Base-by-base conservation (phyloP, 1,140 invertebrate species). In the Drosophila seguyi region DNA sequence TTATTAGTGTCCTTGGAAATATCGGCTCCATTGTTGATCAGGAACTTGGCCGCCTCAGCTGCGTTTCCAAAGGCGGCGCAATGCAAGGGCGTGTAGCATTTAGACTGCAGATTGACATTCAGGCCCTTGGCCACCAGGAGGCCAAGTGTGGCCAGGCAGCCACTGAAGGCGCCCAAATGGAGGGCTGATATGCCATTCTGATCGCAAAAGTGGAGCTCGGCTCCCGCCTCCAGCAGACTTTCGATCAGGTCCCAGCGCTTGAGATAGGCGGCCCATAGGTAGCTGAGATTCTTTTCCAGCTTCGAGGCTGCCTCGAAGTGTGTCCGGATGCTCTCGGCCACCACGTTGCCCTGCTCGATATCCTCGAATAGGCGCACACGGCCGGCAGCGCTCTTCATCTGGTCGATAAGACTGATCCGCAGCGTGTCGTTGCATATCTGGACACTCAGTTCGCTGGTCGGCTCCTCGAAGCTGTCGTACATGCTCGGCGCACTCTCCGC, bases 61-160 rank as follows among this genome's bases (percentile, higher is more conserved):
- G 96, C 95, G 87, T 97, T 96, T 1, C 96, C 96, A 85, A 97
- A 96, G 29, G 96, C 96, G 6, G 96, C 96, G 83, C 96, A 97
- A 92, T 97, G 96, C 63, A 97, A 94, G 1, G 96, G 96, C 1
- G 95, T 95, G 81, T 95, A 96, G 72, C 94, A 95, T 92, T 95
- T 95, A 61, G 94, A 94, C 71, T 94, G 94, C 25, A 94, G 93
- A 93, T 96, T 95, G 5, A 97, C 94, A 85, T 95, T 95, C 47
- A 95, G 94, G 2, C 95, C 95, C 72, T 95, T 94, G 25, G 94
- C 92, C 39, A 97, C 94, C 6, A 97, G 92, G 79, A 95, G 95
- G 59, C 94, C 94, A 14, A 96, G 94, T 41, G 96, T 95, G n/a
- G 95, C 94, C 34, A 95, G 85, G 75, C 95, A 96, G 16, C 96